Evolutionary conservation across 2,797 vertebrate genomes (phyloP), one percentile per base, ranked within the genome.

Genomic region (Crocidura indochinensis): DNA sequence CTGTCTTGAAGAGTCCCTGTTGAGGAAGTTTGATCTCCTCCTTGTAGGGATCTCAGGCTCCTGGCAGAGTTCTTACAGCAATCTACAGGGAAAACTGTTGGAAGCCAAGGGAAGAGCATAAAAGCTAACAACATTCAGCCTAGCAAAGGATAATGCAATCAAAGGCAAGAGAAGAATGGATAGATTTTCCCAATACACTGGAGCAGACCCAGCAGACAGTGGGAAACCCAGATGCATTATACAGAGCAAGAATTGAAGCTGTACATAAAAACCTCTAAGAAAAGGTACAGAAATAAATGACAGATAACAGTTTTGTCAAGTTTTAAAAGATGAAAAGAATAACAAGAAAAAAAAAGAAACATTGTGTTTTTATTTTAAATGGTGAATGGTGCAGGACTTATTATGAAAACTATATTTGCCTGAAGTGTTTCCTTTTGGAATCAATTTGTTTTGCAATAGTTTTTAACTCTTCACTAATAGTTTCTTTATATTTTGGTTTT

Each of bases 21-120:
- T 71, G 75, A 6, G 92, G 82, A 67, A 19, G 88, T 92, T 93
- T 94, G 94, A 94, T 93, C 69, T 85, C 44, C 27, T 91, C 44
- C 81, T 67, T 14, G 92, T 56, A 38, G 84, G 93, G 71, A 76
- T 47, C 56, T 6, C 5, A 0, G 88, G 56, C 77, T 76, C 64
- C 94, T 80, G 86, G 88, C 77, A 8, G 72, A 2, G 77, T 20
- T 20, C 1, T 12, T 6, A 3, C 26, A 26, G 71, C 51, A 29
- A 4, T 92, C 84, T 83, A 46, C 64, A 60, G 49, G 26, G 72
- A 91, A 65, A 92, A 11, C 87, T 15, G 81, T 84, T 87, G 81
- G 93, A 87, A 89, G 67, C 78, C 89, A 49, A 79, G 72, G 0
- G 6, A 82, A 53, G 56, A 49, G 75, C 29, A 65, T 71, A 72